Evolutionary conservation across 37 sponge, comb jelly and placozoan species (phyloP).

Genomic region (Dysidea cf. avara): DNA sequence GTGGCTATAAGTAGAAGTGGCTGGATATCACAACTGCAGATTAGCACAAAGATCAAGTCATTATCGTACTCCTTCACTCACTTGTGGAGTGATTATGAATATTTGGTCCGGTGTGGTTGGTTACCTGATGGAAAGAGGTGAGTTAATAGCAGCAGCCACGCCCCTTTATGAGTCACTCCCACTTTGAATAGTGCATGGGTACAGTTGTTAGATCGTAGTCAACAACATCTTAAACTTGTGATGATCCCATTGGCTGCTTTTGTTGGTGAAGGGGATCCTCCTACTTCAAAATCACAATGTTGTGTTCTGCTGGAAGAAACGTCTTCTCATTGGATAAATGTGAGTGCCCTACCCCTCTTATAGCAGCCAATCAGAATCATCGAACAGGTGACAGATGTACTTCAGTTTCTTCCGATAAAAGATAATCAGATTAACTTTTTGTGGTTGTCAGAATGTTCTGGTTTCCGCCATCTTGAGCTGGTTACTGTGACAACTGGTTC

Average conservation of each 20-base stretch:
- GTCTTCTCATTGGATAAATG: constrained; percentile 55
- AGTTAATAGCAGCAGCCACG: not conserved
- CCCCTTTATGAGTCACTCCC: not conserved
- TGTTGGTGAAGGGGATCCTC: constrained; percentile 9
- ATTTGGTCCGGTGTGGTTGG: constrained; percentile 62
- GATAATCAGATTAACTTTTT: constrained; percentile 20
- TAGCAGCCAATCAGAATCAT: not conserved
- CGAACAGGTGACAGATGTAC: constrained; percentile 33
- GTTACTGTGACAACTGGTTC: constrained; percentile 28
- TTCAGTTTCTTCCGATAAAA: constrained; percentile 17
- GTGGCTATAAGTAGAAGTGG: not conserved
- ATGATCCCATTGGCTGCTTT: constrained; percentile 35
- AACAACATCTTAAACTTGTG: constrained; percentile 40
- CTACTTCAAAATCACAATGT: constrained; percentile 7
- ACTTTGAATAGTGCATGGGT: constrained; percentile 39
- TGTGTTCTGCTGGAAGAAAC: constrained; percentile 50
- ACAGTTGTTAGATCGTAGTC: constrained; percentile 55
- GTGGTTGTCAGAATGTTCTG: constrained; percentile 34
- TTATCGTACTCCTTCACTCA: constrained; percentile 19
- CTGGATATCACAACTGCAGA: not conserved
- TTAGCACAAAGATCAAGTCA: not conserved
- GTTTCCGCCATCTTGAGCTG: constrained; percentile 59
- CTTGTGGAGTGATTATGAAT: constrained; percentile 41
- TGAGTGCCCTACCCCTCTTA: not conserved
- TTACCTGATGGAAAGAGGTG: constrained; percentile 50